A percentile compares a stretch with the other conserved stretches of the same genome.
Evolutionary conservation across 2,113 vertebrate genomes (phyloP).

Genomic region (Brachionichthys hirsutus): DNA sequence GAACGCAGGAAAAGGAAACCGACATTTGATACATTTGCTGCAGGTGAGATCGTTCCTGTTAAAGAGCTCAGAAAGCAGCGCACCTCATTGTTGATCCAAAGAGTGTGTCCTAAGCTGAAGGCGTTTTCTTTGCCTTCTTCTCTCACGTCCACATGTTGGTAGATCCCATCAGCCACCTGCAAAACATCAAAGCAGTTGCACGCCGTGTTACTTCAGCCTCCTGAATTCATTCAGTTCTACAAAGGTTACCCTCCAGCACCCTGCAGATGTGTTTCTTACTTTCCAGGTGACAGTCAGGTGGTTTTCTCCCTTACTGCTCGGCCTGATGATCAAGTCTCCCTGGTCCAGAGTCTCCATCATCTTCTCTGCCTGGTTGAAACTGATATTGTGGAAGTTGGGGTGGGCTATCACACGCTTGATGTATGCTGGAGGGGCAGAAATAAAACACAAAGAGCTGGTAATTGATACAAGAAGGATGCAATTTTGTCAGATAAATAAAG

Average conservation of each 20-base stretch:
- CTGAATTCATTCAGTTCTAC: background rate
- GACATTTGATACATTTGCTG: background rate
- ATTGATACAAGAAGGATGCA: background rate
- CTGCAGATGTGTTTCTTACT: conserved; percentile 35
- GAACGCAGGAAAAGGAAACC: background rate
- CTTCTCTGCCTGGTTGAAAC: conserved; percentile 98
- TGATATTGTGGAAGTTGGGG: conserved; percentile 99
- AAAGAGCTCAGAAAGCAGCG: conserved; percentile 8
- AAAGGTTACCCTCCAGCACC: no score
- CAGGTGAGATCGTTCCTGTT: background rate
- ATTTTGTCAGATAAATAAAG: no score
- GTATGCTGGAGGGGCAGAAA: conserved; percentile 78
- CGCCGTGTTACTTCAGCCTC: background rate
- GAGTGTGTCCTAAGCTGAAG: conserved; percentile 95
- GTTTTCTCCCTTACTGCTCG: conserved; percentile 98
- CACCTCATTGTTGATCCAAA: conserved; percentile 96
- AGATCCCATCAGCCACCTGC: conserved; percentile 90
- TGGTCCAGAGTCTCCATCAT: conserved; percentile 99
- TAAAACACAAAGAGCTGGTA: background rate
- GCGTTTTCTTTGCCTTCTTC: conserved; percentile 99
- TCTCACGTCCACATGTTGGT: conserved; percentile 94
- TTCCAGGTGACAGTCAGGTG: conserved; percentile 99
- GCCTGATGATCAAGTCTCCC: conserved; percentile 95
- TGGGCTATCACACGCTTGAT: conserved; percentile 98
- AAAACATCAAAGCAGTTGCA: background rate